Conservation (phyloP, 92 coral and sea anemone genomes). For the Actinostola sp. region DNA sequence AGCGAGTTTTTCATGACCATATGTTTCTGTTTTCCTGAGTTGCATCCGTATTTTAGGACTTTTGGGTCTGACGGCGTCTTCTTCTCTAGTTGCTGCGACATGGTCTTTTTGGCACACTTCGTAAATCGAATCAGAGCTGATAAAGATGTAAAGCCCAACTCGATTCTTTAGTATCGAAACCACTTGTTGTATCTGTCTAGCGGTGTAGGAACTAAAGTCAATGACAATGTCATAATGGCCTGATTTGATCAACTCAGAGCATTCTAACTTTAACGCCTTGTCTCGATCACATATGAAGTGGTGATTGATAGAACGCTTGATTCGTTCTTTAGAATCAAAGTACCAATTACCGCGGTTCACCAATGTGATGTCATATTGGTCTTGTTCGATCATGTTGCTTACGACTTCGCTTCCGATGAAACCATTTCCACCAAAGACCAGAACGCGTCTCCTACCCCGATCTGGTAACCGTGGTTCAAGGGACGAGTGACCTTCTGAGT, state of each 20-base stretch:
- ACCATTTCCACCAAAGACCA: conserved; percentile 97
- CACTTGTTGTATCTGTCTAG: conserved; percentile 79
- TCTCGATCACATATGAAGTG: conserved; percentile 90
- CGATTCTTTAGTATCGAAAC: conserved; percentile 67
- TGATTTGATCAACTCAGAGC: conserved; percentile 71
- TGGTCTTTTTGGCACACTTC: conserved; percentile 91
- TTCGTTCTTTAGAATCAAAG: conserved; percentile 86
- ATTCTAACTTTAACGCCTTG: conserved; percentile 74
- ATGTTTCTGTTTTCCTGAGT: conserved; percentile 73
- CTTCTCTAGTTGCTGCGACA: conserved; percentile 70
- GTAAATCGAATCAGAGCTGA: conserved; percentile 91
- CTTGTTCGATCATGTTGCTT: conserved; percentile 62
- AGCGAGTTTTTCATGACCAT: conserved; percentile 92
- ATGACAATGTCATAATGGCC: conserved; percentile 88
- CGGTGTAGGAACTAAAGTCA: conserved; percentile 88
- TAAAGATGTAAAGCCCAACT: conserved; percentile 85
- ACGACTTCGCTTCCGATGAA: conserved; percentile 92
- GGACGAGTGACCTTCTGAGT: conserved; percentile 6
- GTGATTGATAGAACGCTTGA: conserved; percentile 66
- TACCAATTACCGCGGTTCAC: conserved; percentile 95
- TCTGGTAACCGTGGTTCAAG: too few relatives aligned
- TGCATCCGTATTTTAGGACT: conserved; percentile 68
- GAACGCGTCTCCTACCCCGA: conserved; percentile 27
- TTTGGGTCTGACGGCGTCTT: conserved; percentile 87
- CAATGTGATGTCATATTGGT: conserved; percentile 68